Evolutionary conservation across 2,113 vertebrate genomes (phyloP).

Genomic region (Gambusia holbrooki): DNA sequence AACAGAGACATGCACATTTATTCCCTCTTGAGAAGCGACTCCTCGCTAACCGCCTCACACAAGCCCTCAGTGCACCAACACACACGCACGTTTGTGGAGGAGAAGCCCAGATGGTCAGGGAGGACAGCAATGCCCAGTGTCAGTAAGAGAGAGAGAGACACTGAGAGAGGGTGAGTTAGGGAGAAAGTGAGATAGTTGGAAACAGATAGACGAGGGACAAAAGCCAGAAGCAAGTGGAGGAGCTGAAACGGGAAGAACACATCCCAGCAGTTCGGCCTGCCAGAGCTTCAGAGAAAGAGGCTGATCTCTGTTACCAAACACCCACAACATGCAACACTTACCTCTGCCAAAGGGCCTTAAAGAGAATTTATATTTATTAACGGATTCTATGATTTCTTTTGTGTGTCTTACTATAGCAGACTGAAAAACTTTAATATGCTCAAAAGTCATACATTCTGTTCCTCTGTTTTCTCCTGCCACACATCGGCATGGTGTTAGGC

Average conservation of each 20-base stretch:
- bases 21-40: slow-evolving; percentile 64
- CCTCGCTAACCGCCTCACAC: slow-evolving; percentile 50
- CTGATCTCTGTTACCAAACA: slow-evolving; percentile 63
- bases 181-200: slow-evolving; percentile 39
- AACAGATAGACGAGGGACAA: slow-evolving; percentile 44
- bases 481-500: too few relatives aligned
- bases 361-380: background rate
- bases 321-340: slow-evolving; percentile 47
- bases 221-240: slow-evolving; percentile 57
- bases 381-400: background rate
- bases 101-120: slow-evolving; percentile 78
- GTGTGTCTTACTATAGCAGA: background rate
- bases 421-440: background rate
- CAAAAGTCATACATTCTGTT: too few relatives aligned
- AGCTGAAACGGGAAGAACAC: slow-evolving; percentile 64
- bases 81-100: slow-evolving; percentile 37
- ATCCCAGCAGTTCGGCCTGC: slow-evolving; percentile 55
- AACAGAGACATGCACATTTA: slow-evolving; percentile 48
- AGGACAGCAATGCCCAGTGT: slow-evolving; percentile 72
- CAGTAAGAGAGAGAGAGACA: slow-evolving; percentile 49
- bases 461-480: too few relatives aligned
- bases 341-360: slow-evolving; percentile 6
- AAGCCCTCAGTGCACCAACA: slow-evolving; percentile 7
- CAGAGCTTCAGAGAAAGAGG: slow-evolving; percentile 51
- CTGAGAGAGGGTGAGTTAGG: slow-evolving; percentile 27